Conservation (phyloP, 2,888 invertebrate species). For the Pegoplata infirma region DNA sequence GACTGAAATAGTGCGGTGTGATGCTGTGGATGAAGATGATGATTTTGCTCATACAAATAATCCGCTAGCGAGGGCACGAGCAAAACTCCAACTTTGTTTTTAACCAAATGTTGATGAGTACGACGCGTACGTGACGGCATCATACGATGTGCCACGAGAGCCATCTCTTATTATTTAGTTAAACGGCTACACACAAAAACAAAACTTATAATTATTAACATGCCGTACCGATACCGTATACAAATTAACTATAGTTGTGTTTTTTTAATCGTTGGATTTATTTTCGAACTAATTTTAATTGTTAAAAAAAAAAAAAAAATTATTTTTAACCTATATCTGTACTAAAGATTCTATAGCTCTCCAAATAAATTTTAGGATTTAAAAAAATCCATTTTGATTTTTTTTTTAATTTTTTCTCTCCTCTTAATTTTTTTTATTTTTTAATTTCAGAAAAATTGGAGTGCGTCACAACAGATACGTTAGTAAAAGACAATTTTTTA, state of each 20-base stretch:
- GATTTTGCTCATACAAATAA: conserved; percentile 61
- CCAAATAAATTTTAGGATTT: too few species aligned
- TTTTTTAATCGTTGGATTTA: not conserved
- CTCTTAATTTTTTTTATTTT: too few species aligned
- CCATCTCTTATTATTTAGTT: conserved; percentile 64
- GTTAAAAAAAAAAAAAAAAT: too few species aligned
- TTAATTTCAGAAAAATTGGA: too few species aligned
- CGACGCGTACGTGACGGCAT: conserved; percentile 66
- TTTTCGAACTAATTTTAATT: too few species aligned
- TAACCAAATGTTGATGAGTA: conserved; percentile 66
- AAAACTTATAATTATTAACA: too few species aligned
- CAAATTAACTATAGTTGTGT: not conserved
- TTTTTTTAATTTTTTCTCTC: too few species aligned
- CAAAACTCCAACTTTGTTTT: conserved; percentile 72
- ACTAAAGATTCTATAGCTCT: too few species aligned
- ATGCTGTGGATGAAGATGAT: conserved; percentile 46
- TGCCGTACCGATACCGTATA: not conserved
- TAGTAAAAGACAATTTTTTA: too few species aligned
- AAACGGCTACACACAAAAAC: not conserved
- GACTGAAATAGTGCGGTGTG: not conserved
- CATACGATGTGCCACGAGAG: conserved; percentile 74
- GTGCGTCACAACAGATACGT: too few species aligned
- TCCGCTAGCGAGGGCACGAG: conserved; percentile 69
- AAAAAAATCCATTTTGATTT: too few species aligned
- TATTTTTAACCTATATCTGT: too few species aligned